These are phyloP conservation scores for Athetis lepigone DNA, from an alignment of 2,888 invertebrate species.

Conservation along the genomic window DNA sequence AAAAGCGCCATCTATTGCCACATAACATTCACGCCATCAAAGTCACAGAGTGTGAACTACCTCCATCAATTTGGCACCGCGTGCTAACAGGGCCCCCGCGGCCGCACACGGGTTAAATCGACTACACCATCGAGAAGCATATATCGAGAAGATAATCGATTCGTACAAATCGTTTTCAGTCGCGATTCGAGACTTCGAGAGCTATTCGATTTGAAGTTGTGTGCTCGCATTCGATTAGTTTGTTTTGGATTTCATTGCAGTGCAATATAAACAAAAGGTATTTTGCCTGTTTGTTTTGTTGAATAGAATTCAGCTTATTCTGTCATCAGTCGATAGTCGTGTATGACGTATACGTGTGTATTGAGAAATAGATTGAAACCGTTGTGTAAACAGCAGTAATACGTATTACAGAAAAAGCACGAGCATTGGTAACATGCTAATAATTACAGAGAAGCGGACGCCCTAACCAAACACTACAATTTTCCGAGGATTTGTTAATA, in stretches of 20 bases:
- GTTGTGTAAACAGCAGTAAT: neutral
- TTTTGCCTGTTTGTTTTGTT: slow-evolving; percentile 12
- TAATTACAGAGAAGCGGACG: too few species aligned
- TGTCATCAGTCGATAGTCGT: slow-evolving; percentile 11
- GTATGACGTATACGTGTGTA: neutral
- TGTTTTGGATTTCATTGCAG: slow-evolving; percentile 32
- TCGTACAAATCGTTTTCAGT: slow-evolving; percentile 34
- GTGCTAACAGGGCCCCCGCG: slow-evolving; percentile 31
- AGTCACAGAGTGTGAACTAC: slow-evolving; percentile 41
- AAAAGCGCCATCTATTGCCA: slow-evolving; percentile 33
- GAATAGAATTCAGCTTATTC: neutral
- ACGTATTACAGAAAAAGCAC: too few species aligned
- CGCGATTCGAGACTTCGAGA: slow-evolving; percentile 11
- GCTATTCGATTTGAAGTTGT: slow-evolving; percentile 32
- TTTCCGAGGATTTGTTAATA: neutral
- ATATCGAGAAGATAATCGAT: slow-evolving; percentile 31
- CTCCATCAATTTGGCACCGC: slow-evolving; percentile 39
- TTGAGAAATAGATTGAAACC: neutral
- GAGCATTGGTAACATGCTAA: too few species aligned
- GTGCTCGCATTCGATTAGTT: slow-evolving; percentile 12
- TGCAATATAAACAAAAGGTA: slow-evolving; percentile 31
- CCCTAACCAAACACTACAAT: neutral
- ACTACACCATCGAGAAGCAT: slow-evolving; percentile 33
- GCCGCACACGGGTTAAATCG: slow-evolving; percentile 17
- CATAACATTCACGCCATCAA: slow-evolving; percentile 28